A percentile compares a stretch with the other conserved stretches of the same genome.
Conservation (phyloP, 2,888 invertebrate genomes). For the Hofmannophila pseudospretella region DNA sequence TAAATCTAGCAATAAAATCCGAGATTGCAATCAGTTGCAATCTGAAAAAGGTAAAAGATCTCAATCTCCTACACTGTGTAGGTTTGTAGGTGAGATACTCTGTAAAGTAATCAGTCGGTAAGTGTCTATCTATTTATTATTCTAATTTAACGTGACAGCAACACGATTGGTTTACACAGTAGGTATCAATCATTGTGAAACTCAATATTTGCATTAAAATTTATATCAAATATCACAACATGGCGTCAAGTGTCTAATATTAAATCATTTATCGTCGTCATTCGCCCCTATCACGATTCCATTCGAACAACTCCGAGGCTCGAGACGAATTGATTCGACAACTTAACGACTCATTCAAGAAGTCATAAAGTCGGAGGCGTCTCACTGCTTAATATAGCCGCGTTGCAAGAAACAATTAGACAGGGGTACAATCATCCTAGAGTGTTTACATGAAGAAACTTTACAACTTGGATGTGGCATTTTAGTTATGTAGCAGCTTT, state of each 20-base stretch:
- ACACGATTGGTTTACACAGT: too few species aligned
- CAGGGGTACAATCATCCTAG: constrained; percentile 65
- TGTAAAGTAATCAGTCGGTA: too few species aligned
- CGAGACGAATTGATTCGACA: constrained; percentile 70
- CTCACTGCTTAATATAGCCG: constrained; percentile 74
- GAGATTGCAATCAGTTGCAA: too few species aligned
- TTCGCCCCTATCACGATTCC: constrained; percentile 29
- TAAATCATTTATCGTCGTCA: constrained; percentile 26
- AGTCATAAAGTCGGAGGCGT: constrained; percentile 70
- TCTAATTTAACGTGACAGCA: too few species aligned
- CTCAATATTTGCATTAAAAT: neutral
- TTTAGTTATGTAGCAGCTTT: constrained; percentile 1
- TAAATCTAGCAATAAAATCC: too few species aligned
- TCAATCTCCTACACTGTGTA: too few species aligned
- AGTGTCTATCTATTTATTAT: too few species aligned
- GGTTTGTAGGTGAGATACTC: too few species aligned
- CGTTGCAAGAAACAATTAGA: constrained; percentile 77
- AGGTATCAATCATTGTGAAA: neutral
- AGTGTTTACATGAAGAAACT: constrained; percentile 26
- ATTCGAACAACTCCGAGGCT: constrained; percentile 52
- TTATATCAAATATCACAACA: constrained; percentile 2
- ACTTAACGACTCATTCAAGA: constrained; percentile 71
- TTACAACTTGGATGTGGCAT: constrained; percentile 39
- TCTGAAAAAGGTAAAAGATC: too few species aligned
- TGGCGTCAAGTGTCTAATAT: constrained; percentile 15